Conservation (phyloP, 1,140 invertebrate species). For the Galleria mellonella region DNA sequence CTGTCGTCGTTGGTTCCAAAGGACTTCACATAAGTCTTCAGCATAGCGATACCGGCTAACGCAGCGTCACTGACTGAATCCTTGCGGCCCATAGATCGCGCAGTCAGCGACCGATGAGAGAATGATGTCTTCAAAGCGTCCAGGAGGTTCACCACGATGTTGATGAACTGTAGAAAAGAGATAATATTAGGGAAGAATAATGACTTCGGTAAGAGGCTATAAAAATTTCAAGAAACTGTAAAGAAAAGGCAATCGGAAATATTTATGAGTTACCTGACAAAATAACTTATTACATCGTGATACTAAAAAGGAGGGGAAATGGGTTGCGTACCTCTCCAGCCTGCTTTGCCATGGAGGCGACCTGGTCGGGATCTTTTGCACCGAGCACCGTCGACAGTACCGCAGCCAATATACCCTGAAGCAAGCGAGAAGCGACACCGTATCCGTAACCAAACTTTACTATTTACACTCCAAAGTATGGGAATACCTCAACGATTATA, state of each 20-base stretch:
- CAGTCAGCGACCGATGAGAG: constrained; percentile 88
- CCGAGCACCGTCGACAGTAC: constrained; percentile 91
- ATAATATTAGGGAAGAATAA: neutral
- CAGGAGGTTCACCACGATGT: constrained; percentile 91
- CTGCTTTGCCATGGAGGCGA: constrained; percentile 93
- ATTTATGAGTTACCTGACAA: neutral
- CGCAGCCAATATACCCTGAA: constrained; percentile 91
- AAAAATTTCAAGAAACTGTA: no score
- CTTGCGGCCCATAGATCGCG: constrained; percentile 87
- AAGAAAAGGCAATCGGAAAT: no score
- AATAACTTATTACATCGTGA: neutral
- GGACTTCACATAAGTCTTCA: constrained; percentile 91
- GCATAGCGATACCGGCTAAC: constrained; percentile 87
- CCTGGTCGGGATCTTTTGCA: constrained; percentile 90
- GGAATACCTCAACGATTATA: constrained; percentile 44
- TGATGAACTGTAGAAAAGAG: constrained; percentile 84
- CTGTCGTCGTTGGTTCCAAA: constrained; percentile 86
- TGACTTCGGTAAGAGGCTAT: neutral
- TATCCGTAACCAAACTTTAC: constrained; percentile 69
- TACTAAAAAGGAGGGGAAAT: constrained; percentile 44
- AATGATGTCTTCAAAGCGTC: constrained; percentile 93
- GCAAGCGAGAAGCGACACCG: constrained; percentile 75
- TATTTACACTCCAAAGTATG: constrained; percentile 56
- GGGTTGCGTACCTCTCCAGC: constrained; percentile 89
- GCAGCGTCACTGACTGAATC: constrained; percentile 91